Base-by-base conservation (phyloP, 2,888 invertebrate species). In the Hyles lineata region DNA sequence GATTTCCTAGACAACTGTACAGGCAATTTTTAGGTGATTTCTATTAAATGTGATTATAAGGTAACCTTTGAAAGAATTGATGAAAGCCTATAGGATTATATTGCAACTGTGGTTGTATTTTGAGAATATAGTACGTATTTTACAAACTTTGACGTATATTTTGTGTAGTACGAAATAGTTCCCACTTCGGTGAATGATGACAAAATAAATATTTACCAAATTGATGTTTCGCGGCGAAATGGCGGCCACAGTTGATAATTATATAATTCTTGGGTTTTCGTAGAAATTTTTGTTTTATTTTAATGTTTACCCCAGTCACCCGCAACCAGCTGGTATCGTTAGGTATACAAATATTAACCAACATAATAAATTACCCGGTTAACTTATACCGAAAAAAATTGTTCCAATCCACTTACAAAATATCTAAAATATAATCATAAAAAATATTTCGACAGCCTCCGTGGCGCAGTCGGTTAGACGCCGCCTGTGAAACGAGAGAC, bases 1-100 rank as follows among this genome's bases (percentile, higher is more conserved):
- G 90, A 78, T 90, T 84, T 72, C 87, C 90, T 2, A 87, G 92
- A 75, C 93, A 92, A 21, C 76, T 89, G 11, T 91, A 90, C 80
- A 91, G 93, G 72, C 87, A 89, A 71, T 75, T 67, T 67, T 67
- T 87, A 67, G 74, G 78, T 72, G 81, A 79, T 71, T 80, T 83
- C 71, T 84, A 79, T 78, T 87, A 84, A 79, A 74, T 81, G 81
- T 83, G 80, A 82, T 78, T 74, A 7, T 70, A 74, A 72, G 85
- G 86, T 88, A 89, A 89, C 88, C 88, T 86, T 88, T 88, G 87
- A 86, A 83, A 63, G 70, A 72, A 72, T 60, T 58, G 59, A 85
- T 84, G 84, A 89, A 89, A 90, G 85, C 89, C 87, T 89, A 88
- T 86, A 81, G 83, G 80, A 71, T 79, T 82, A 78, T 83, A 75